phyloP scores from a whole-genome alignment of 1,140 invertebrate species.

The Muscidifurax raptorellus region DNA sequence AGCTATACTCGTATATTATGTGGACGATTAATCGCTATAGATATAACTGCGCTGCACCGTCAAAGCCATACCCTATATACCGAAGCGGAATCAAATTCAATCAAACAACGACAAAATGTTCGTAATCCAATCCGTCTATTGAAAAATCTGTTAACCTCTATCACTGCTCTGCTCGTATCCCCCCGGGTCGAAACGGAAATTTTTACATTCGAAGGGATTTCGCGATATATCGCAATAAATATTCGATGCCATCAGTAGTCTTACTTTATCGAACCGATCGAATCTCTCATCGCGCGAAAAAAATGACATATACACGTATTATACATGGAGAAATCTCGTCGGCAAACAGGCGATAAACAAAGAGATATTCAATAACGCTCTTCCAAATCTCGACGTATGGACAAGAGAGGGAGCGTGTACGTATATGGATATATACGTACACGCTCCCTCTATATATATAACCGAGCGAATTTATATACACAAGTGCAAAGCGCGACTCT shows the following conservation, averaged over 20 bases:
- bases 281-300: background rate
- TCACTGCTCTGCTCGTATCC: background rate
- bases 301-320: background rate
- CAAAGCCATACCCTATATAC: background rate
- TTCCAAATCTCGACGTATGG: background rate
- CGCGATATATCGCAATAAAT: background rate
- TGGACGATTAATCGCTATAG: background rate
- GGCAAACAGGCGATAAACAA: constrained; percentile 19
- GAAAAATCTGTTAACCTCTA: background rate
- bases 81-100: background rate
- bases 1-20: no score
- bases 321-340: background rate
- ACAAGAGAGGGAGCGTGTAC: background rate
- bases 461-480: background rate
- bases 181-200: background rate
- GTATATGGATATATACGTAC: no score
- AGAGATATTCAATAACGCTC: constrained; percentile 18
- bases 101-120: background rate
- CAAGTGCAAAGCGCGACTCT: background rate
- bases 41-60: background rate
- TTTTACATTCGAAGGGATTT: background rate
- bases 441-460: no score
- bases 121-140: background rate
- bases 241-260: background rate
- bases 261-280: background rate